Evolutionary conservation across 2,888 invertebrate genomes (phyloP).

Genomic region (Caenorhabditis zanzibari): DNA sequence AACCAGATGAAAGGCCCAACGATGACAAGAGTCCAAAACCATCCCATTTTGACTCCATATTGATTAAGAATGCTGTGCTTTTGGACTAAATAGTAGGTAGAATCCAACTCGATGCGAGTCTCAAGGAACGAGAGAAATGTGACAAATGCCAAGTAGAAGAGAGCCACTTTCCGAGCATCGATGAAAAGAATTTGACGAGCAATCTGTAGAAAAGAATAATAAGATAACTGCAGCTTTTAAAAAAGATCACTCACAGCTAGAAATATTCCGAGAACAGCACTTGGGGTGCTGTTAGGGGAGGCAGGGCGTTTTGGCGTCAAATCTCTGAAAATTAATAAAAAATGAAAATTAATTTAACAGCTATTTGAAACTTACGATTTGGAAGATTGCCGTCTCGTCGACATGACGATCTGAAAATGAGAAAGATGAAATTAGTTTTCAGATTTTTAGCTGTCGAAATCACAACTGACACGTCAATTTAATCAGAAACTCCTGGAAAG

Average conservation of each 20-base stretch:
- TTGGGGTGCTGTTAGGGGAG: constrained; percentile 59
- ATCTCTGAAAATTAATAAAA: constrained; percentile 26
- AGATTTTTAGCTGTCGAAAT: background rate
- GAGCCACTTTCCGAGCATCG: constrained; percentile 74
- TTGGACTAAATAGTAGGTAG: constrained; percentile 84
- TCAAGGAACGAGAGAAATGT: constrained; percentile 73
- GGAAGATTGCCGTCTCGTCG: constrained; percentile 38
- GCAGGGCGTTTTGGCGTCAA: constrained; percentile 34
- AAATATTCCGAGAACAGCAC: constrained; percentile 52
- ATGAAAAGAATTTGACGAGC: constrained; percentile 78
- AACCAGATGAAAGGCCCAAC: constrained; percentile 89
- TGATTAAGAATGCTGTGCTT: constrained; percentile 94
- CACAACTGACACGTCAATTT: constrained; percentile 38
- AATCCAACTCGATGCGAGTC: constrained; percentile 66
- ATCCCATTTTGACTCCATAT: constrained; percentile 96
- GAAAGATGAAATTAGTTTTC: background rate
- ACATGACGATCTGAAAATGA: constrained; percentile 31
- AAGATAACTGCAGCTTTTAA: background rate
- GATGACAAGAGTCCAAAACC: constrained; percentile 95
- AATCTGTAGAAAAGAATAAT: constrained; percentile 59
- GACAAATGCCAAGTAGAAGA: constrained; percentile 75
- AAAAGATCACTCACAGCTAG: constrained; percentile 38
- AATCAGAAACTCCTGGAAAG: constrained; percentile 42
- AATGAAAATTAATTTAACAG: too few species aligned
- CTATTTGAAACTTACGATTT: constrained; percentile 38